Percentiles rank a stretch among this genome's conserved stretches.
phyloP scores from a whole-genome alignment of 2,888 invertebrate species.

The Catocala fraxini region DNA sequence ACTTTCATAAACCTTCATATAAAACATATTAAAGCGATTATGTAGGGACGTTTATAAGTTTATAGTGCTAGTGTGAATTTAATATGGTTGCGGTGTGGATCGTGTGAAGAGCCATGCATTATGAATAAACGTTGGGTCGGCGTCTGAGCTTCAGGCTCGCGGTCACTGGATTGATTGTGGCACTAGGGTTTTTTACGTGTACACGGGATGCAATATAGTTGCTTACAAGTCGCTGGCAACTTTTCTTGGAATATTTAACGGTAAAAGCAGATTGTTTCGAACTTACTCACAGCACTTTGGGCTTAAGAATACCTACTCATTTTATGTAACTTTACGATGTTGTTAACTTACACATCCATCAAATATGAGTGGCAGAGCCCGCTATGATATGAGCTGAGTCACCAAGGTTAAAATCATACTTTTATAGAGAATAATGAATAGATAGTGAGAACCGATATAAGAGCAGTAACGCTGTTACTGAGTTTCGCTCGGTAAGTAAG shows the following conservation, averaged over 20 bases:
- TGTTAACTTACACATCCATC: too few species aligned
- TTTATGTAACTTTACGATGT: too few species aligned
- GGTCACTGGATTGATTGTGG: slow-evolving; percentile 70
- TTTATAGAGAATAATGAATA: too few species aligned
- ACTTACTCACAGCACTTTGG: neutral
- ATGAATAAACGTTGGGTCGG: slow-evolving; percentile 62
- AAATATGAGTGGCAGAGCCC: too few species aligned
- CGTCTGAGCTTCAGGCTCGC: slow-evolving; percentile 40
- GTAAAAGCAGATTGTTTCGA: neutral
- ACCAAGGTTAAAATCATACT: too few species aligned
- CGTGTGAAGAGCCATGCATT: slow-evolving; percentile 68
- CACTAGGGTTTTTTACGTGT: slow-evolving; percentile 30
- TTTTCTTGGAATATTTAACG: neutral
- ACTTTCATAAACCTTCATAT: too few species aligned
- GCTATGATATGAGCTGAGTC: too few species aligned
- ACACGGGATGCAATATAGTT: slow-evolving; percentile 6
- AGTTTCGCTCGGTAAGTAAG: too few species aligned
- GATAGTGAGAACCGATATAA: too few species aligned
- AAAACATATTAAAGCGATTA: slow-evolving; percentile 16
- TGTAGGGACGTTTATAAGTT: slow-evolving; percentile 11
- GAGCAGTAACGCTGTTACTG: too few species aligned
- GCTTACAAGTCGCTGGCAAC: neutral
- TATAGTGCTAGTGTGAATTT: slow-evolving; percentile 35
- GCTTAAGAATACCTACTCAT: too few species aligned
- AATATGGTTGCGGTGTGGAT: slow-evolving; percentile 44